Conservation (phyloP, 2,888 invertebrate species). For the Drosophila tanythrix region DNA sequence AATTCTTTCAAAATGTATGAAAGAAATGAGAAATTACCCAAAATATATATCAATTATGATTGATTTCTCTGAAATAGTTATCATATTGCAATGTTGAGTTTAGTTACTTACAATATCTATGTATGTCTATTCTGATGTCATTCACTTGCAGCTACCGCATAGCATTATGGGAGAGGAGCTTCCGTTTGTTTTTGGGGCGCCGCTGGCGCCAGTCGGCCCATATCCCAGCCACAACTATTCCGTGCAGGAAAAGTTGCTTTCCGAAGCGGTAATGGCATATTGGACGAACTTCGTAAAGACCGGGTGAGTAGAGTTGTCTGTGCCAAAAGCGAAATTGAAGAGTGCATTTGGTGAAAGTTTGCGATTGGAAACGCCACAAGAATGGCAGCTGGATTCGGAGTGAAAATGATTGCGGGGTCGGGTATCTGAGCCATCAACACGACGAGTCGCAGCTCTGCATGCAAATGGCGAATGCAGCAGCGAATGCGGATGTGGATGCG, state of each 20-base stretch:
- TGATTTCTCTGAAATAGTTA: not conserved
- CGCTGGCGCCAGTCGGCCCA: conserved; percentile 90
- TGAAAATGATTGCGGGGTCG: not conserved
- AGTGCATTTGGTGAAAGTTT: conserved; percentile 70
- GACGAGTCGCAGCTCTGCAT: conserved; percentile 62
- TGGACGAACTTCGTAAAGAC: conserved; percentile 96
- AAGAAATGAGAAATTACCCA: not conserved
- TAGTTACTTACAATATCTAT: not conserved
- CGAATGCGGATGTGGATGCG: conserved; percentile 27
- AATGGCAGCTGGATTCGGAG: not conserved
- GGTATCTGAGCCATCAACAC: conserved; percentile 47
- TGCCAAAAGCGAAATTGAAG: conserved; percentile 51
- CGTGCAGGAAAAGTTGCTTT: conserved; percentile 91
- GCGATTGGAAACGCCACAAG: conserved; percentile 41
- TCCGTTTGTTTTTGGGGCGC: conserved; percentile 94
- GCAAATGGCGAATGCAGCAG: conserved; percentile 42
- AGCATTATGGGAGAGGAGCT: conserved; percentile 94
- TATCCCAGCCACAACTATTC: conserved; percentile 90
- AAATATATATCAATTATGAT: not conserved
- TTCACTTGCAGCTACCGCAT: conserved; percentile 87
- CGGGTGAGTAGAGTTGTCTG: conserved; percentile 88
- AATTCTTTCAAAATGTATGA: not conserved
- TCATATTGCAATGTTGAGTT: not conserved
- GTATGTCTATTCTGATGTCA: not conserved
- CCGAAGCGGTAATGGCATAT: conserved; percentile 94